A percentile compares a stretch with the other conserved stretches of the same genome.
These are phyloP conservation scores for Malurus leucopterus DNA, from an alignment of 2,797 vertebrate genomes.

Conservation along the genomic window DNA sequence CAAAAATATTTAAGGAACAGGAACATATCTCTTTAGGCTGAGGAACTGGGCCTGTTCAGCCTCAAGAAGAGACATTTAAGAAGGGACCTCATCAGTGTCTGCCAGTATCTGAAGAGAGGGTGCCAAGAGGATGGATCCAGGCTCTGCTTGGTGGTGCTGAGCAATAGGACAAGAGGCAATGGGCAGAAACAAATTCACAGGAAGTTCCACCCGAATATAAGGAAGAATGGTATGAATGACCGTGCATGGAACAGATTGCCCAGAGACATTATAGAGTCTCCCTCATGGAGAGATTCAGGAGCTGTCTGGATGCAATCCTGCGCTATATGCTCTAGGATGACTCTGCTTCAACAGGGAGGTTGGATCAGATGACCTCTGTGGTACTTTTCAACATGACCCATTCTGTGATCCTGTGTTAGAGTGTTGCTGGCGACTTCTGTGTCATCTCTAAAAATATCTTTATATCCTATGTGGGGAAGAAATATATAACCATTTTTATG, in stretches of 20 bases:
- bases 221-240: rapidly evolving
- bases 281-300: not conserved
- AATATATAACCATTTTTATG: not conserved
- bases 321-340: not conserved
- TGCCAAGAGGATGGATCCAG: not conserved
- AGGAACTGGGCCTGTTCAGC: no score
- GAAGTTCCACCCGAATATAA: not conserved
- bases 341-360: not conserved
- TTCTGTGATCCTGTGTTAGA: not conserved
- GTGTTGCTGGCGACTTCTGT: not conserved
- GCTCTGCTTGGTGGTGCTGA: not conserved
- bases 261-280: not conserved
- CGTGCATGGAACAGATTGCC: not conserved
- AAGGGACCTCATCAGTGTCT: not conserved
- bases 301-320: not conserved
- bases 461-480: not conserved
- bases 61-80: not conserved
- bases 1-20: not conserved
- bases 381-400: not conserved
- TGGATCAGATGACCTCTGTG: not conserved
- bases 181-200: not conserved
- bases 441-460: not conserved
- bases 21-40: not conserved
- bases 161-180: not conserved
- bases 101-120: not conserved